Percentiles rank a stretch among this genome's conserved stretches.
Conservation (phyloP, 2,113 vertebrate genomes). For the Labeo catla region DNA sequence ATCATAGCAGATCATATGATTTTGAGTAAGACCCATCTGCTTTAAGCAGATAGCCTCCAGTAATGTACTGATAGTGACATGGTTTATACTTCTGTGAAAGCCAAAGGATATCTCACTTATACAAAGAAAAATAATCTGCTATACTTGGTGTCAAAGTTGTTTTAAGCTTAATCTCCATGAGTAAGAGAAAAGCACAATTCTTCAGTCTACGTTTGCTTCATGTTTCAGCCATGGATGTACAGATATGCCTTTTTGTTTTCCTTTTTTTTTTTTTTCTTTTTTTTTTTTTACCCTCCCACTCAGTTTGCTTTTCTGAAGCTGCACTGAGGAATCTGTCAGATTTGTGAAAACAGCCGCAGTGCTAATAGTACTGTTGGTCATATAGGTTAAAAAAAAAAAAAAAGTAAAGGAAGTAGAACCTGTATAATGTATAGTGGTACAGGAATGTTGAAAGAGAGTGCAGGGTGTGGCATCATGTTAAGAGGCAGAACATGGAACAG, state of each 20-base stretch:
- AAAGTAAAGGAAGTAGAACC: background rate
- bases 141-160: background rate
- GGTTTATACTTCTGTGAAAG: background rate
- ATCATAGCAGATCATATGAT: constrained; percentile 57
- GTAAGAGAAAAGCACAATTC: background rate
- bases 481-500: constrained; percentile 17
- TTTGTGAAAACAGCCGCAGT: constrained; percentile 53
- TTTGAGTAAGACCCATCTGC: constrained; percentile 22
- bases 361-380: constrained; percentile 45
- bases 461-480: constrained; percentile 34
- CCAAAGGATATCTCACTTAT: background rate
- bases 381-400: background rate
- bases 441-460: background rate
- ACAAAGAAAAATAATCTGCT: background rate
- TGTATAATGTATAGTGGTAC: background rate
- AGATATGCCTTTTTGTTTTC: background rate
- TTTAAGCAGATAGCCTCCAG: background rate
- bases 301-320: background rate
- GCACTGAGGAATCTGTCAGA: constrained; percentile 50
- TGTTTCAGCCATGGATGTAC: background rate
- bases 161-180: background rate
- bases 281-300: background rate
- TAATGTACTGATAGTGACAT: background rate
- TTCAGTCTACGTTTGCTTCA: background rate
- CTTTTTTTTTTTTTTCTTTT: background rate